phyloP scores from a whole-genome alignment of 92 coral and sea anemone species.

The Muricea muricata region DNA sequence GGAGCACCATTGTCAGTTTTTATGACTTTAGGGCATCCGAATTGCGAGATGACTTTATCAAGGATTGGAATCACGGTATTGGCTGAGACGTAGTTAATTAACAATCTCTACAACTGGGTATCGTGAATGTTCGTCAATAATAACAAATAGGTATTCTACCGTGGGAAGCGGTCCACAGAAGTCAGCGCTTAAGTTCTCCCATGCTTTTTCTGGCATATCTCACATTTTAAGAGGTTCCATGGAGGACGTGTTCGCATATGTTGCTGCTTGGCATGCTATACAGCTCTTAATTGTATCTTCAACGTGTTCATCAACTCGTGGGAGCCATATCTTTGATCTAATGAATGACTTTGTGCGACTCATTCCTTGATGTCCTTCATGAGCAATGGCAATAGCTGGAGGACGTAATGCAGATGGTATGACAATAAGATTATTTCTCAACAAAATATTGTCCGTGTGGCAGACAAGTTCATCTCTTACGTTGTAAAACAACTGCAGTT shows the following conservation, averaged over 20 bases:
- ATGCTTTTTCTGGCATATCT: conserved; percentile 16
- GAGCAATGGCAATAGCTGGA: not conserved
- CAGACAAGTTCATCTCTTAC: conserved; percentile 16
- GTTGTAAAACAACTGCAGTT: not conserved
- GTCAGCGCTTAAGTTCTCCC: conserved; percentile 6
- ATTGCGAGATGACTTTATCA: conserved; percentile 38
- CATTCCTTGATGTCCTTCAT: conserved; percentile 66
- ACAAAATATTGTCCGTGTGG: not conserved
- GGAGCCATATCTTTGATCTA: conserved; percentile 29
- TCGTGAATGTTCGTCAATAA: conserved; percentile 20
- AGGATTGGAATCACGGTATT: not conserved
- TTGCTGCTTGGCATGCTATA: conserved; percentile 16
- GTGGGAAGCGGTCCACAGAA: conserved; percentile 3
- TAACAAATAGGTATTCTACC: not conserved
- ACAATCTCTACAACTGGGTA: conserved; percentile 36
- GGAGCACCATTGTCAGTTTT: conserved; percentile 17
- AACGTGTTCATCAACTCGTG: not conserved
- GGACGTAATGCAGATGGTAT: not conserved
- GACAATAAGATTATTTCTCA: not conserved
- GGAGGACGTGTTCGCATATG: not conserved
- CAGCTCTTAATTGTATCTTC: not conserved
- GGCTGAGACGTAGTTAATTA: conserved; percentile 20
- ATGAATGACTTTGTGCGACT: conserved; percentile 15
- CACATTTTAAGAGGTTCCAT: conserved; percentile 21
- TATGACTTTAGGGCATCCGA: conserved; percentile 35